Percentiles rank a stretch among this genome's conserved stretches.
Evolutionary conservation across 2,797 vertebrate genomes (phyloP).

Genomic region (Danio tinwini): DNA sequence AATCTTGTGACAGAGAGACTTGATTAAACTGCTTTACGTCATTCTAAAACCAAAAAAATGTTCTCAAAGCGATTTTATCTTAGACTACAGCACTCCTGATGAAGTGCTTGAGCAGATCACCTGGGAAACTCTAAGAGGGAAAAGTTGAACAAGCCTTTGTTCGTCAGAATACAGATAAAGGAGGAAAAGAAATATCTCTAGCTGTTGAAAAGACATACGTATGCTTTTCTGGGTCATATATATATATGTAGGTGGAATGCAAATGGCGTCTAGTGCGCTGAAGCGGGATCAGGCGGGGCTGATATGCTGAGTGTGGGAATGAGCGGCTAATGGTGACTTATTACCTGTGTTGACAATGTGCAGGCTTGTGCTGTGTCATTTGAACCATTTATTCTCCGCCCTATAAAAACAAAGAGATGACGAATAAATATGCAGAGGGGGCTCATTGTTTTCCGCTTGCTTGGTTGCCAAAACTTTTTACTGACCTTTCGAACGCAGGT

Average conservation of each 20-base stretch:
- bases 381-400: constrained; percentile 91
- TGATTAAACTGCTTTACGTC: constrained; percentile 11
- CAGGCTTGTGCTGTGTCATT: constrained; percentile 90
- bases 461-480: constrained; percentile 83
- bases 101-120: constrained; percentile 81
- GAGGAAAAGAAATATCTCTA: constrained; percentile 75
- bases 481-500: constrained; percentile 87
- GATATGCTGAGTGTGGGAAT: constrained; percentile 90
- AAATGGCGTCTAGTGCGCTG: constrained; percentile 83
- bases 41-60: constrained; percentile 68
- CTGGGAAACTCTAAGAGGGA: constrained; percentile 75
- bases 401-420: constrained; percentile 94
- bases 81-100: constrained; percentile 83
- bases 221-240: constrained; percentile 16
- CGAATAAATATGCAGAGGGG: constrained; percentile 89
- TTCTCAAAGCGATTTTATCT: constrained; percentile 84
- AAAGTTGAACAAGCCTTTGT: constrained; percentile 79
- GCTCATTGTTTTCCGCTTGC: constrained; percentile 85
- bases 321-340: constrained; percentile 89
- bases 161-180: constrained; percentile 77
- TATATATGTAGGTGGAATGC: constrained; percentile 81
- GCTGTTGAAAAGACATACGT: constrained; percentile 34
- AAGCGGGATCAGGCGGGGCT: constrained; percentile 80
- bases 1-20: constrained; percentile 35
- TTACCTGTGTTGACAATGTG: constrained; percentile 95